Percentiles rank a stretch among this genome's conserved stretches.
These are phyloP conservation scores for Idaea dimidiata DNA, from an alignment of 2,888 invertebrate genomes.

Conservation along the genomic window DNA sequence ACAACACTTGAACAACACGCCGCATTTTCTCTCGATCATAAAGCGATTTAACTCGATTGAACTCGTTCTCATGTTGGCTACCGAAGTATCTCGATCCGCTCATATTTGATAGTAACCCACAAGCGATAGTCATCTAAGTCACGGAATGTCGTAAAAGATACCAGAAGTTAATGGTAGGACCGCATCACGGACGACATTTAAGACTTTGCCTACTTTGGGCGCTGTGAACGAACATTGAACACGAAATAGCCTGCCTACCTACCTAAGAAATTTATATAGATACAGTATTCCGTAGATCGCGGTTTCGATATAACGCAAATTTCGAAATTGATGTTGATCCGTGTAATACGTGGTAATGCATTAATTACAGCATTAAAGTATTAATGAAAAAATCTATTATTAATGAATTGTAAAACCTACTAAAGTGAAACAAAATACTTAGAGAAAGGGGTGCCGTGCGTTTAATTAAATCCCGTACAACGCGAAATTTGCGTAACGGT, in stretches of 20 bases:
- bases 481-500: too few species aligned
- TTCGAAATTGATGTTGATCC: too few species aligned
- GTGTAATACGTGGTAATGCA: too few species aligned
- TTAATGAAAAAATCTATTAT: too few species aligned
- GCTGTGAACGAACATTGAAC: not conserved
- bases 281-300: too few species aligned
- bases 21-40: not conserved
- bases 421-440: too few species aligned
- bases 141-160: constrained; percentile 39
- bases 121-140: not conserved
- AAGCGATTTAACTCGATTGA: not conserved
- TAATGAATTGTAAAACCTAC: too few species aligned
- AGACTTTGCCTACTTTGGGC: not conserved
- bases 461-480: too few species aligned
- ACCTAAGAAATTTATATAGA: too few species aligned
- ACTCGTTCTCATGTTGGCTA: not conserved
- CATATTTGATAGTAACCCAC: not conserved
- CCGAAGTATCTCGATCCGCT: not conserved
- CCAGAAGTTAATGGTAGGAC: constrained; percentile 33
- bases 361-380: too few species aligned
- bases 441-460: too few species aligned
- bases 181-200: constrained; percentile 11
- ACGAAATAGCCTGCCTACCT: not conserved
- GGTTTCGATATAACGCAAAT: too few species aligned
- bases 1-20: not conserved